Conservation (phyloP, 2,797 vertebrate genomes). For the Danio choprae region DNA sequence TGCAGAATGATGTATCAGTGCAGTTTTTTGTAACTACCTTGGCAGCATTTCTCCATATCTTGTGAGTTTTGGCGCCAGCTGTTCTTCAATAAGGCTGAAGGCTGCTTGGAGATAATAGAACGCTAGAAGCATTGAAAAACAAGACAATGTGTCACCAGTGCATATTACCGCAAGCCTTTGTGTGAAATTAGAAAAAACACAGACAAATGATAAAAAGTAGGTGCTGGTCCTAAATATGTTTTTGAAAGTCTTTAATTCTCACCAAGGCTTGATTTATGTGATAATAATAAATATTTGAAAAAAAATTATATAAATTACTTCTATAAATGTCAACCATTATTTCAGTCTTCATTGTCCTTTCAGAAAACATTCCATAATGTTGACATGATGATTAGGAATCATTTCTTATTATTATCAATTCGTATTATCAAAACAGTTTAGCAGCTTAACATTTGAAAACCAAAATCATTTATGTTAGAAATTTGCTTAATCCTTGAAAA, state of each 20-base stretch:
- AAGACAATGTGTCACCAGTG: background rate
- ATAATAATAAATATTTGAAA: too few species aligned
- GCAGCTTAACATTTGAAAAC: too few species aligned
- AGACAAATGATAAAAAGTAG: too few species aligned
- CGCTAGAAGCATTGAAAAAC: slow-evolving; percentile 69
- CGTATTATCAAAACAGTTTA: too few species aligned
- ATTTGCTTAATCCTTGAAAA: too few species aligned
- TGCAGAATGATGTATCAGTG: background rate
- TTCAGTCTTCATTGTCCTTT: too few species aligned
- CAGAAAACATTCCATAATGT: too few species aligned
- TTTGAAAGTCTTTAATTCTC: background rate
- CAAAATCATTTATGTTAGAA: too few species aligned
- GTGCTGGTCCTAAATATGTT: too few species aligned
- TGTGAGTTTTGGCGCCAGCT: slow-evolving; percentile 90
- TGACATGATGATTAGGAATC: background rate
- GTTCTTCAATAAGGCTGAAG: slow-evolving; percentile 83
- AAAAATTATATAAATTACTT: too few species aligned
- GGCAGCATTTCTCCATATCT: slow-evolving; percentile 92
- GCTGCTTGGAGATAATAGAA: slow-evolving; percentile 85
- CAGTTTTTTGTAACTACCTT: slow-evolving; percentile 77
- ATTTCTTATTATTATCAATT: background rate
- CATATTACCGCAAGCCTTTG: background rate
- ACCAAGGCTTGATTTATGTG: background rate
- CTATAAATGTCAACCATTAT: too few species aligned
- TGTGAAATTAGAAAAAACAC: background rate